Base-by-base conservation (phyloP, 1,140 invertebrate species). In the Eubasilissa regina region DNA sequence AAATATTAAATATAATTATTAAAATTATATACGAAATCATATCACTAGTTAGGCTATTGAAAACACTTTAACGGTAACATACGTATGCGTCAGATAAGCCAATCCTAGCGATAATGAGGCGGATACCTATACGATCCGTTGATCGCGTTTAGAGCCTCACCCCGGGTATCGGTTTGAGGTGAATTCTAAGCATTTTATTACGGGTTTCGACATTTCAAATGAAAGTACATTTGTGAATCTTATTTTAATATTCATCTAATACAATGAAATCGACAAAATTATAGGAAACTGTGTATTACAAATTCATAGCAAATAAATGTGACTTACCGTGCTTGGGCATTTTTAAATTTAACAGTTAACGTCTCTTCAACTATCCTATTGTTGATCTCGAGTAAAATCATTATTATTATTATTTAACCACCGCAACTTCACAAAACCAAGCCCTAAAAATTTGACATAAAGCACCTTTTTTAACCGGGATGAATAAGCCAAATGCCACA, bases 331-430 rank as follows among this genome's bases (percentile, higher is more conserved):
- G 95, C 94, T 87, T 96, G 90, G 85, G 95, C 95, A 94, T 98
- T 98, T 90, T 95, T 97, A 90, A 98, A 97, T 93, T 98, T 98
- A 80, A 96, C 92, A 85, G 93, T 94, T 86, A 99, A 91, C 53
- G 97, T 97, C 90, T 99, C 98, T 91, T 98, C 96, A 83, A 99
- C 93, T 89, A 99, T 97, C 89, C 97, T 94, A 91, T 99, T 99
- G 90, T 98, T 97, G 90, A 98, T 98, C 93, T 99, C 98, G 84
- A 99, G 92, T 87, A 99, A 93, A 92, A 99, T 99, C 98, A 99
- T 99, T 90, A 89, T 93, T 89, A 86, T 87, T 85, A 87, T 87
- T 87, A 87, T 87, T 87, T 85, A 47, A 86, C 88, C 88, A 88
- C 87, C 87, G 85, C 80, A 86, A 87, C 87, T 86, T 86, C 87